phyloP scores from a whole-genome alignment of 2,113 vertebrate genomes.

The Sus scrofa region DNA sequence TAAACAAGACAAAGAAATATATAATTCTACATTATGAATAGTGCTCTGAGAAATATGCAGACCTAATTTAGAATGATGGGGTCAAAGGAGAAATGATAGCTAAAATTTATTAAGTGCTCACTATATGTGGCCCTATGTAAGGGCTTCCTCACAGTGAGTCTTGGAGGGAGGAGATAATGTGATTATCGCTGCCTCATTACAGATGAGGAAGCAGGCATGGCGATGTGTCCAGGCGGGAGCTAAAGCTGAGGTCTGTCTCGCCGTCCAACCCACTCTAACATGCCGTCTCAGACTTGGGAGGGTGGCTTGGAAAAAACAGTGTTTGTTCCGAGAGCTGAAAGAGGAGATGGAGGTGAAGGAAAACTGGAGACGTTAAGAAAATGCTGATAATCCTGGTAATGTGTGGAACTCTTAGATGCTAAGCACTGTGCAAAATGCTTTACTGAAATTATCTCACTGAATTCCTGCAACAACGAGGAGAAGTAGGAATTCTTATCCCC shows the following conservation, averaged over 20 bases:
- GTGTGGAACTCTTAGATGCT: neutral
- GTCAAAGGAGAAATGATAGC: neutral
- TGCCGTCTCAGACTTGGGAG: neutral
- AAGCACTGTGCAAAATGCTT: neutral
- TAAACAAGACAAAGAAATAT: constrained; percentile 32
- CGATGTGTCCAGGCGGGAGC: neutral
- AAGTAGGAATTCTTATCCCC: neutral
- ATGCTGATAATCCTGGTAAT: neutral
- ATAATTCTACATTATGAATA: constrained; percentile 10
- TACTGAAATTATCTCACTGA: neutral
- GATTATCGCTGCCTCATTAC: neutral
- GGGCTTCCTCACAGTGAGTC: neutral
- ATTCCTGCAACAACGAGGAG: neutral
- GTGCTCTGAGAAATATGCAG: neutral
- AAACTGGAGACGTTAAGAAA: neutral
- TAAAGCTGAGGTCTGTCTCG: neutral
- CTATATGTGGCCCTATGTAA: neutral
- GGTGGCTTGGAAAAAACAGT: neutral
- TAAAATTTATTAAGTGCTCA: neutral
- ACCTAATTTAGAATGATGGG: neutral
- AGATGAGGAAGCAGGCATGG: neutral
- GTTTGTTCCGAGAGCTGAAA: neutral
- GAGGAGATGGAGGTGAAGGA: neutral
- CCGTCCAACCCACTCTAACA: neutral
- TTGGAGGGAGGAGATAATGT: neutral